These are phyloP conservation scores for Drosophila prosaltans DNA, from an alignment of 1,140 invertebrate genomes.

Conservation along the genomic window DNA sequence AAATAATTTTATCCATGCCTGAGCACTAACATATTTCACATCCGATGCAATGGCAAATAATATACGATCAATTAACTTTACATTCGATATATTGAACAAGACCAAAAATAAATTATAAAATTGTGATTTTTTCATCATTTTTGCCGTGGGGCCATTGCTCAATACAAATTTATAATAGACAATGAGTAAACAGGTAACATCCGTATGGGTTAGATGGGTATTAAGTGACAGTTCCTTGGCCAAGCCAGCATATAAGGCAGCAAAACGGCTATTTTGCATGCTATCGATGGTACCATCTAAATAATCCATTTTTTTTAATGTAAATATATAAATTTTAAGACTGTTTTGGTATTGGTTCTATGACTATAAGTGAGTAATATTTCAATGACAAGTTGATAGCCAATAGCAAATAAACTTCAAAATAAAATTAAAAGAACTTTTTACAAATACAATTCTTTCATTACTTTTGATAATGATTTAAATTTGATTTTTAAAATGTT, in stretches of 20 bases:
- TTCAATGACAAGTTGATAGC: neutral
- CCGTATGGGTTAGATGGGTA: conserved; percentile 32
- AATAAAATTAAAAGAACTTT: neutral
- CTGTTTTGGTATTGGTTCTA: neutral
- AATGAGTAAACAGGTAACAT: conserved; percentile 41
- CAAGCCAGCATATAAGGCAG: conserved; percentile 30
- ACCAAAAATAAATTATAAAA: conserved; percentile 45
- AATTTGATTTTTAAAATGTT: too few species aligned
- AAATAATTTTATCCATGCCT: conserved; percentile 39
- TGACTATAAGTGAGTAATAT: neutral
- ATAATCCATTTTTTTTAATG: conserved; percentile 36
- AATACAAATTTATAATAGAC: conserved; percentile 55
- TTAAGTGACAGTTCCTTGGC: conserved; percentile 25
- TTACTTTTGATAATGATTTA: too few species aligned
- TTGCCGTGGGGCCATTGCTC: conserved; percentile 33
- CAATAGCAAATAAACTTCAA: too few species aligned
- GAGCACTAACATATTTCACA: conserved; percentile 23
- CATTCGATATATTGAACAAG: conserved; percentile 43
- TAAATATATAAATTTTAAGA: neutral
- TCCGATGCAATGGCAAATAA: conserved; percentile 37
- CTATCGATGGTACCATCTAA: conserved; percentile 38
- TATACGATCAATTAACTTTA: conserved; percentile 37
- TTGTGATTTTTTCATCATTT: conserved; percentile 41
- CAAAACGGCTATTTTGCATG: conserved; percentile 49
- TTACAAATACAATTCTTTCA: neutral